A percentile compares a stretch with the other conserved stretches of the same genome.
These are phyloP conservation scores for Tragelaphus strepsiceros DNA, from an alignment of 2,113 vertebrate species.

Conservation along the genomic window DNA sequence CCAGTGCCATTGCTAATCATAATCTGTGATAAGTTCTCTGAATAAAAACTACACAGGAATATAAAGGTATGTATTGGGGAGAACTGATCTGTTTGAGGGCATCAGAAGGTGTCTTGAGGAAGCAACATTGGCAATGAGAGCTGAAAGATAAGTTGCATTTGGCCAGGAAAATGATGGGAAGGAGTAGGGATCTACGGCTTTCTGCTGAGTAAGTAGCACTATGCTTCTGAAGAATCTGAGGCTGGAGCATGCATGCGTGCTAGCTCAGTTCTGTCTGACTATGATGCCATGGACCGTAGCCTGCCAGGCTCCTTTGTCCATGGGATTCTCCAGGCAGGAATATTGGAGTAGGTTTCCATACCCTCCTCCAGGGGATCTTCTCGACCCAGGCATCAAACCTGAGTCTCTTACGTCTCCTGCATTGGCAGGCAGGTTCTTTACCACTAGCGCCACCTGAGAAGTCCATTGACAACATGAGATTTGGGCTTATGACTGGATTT, in stretches of 20 bases:
- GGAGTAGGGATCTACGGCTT: background rate
- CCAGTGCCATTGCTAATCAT: background rate
- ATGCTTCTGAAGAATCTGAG: background rate
- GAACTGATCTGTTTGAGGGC: background rate
- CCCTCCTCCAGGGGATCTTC: background rate
- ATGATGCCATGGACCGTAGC: background rate
- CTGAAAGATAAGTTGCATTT: background rate
- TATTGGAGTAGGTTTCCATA: background rate
- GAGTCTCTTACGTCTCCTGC: background rate
- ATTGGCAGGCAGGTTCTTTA: background rate
- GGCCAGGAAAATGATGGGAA: background rate
- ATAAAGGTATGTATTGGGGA: background rate
- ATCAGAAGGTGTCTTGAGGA: background rate
- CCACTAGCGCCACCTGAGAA: background rate
- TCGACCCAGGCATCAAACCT: background rate
- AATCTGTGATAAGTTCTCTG: background rate
- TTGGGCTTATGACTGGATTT: background rate
- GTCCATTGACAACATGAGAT: background rate
- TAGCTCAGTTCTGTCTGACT: background rate
- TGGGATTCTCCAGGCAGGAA: background rate
- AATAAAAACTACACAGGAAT: background rate
- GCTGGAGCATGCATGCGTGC: background rate
- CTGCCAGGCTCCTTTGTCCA: background rate
- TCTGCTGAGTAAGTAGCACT: background rate
- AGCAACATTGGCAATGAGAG: background rate